Conservation (phyloP, 2,113 vertebrate genomes). For the Lepus americanus region DNA sequence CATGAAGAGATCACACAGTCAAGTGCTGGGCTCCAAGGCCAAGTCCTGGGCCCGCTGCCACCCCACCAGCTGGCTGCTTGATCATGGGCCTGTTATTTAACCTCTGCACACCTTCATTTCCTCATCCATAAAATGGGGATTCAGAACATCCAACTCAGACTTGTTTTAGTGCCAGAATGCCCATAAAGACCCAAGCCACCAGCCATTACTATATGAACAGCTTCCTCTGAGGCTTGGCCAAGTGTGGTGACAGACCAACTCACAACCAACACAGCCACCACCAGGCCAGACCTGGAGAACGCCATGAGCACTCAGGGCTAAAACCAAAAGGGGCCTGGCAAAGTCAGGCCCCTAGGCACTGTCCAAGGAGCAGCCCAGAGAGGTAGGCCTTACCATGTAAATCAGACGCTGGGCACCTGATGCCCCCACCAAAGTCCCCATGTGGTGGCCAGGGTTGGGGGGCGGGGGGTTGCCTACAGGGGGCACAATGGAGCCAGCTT, state of each 20-base stretch:
- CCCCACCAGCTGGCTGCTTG: background rate
- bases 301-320: background rate
- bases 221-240: background rate
- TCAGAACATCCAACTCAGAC: background rate
- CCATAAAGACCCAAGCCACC: background rate
- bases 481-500: conserved; percentile 34
- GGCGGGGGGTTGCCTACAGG: background rate
- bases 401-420: background rate
- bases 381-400: background rate
- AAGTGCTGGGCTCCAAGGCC: background rate
- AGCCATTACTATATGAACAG: background rate
- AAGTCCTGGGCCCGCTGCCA: background rate
- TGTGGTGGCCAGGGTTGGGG: background rate
- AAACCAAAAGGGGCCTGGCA: background rate
- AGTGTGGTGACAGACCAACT: background rate
- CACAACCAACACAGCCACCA: background rate
- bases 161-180: background rate
- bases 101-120: background rate
- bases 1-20: background rate
- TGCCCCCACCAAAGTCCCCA: background rate
- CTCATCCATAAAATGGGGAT: background rate
- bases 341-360: background rate
- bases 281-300: background rate
- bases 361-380: background rate
- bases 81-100: background rate